Base-by-base conservation (phyloP, 1,140 invertebrate species). In the Muscidifurax raptorellus region DNA sequence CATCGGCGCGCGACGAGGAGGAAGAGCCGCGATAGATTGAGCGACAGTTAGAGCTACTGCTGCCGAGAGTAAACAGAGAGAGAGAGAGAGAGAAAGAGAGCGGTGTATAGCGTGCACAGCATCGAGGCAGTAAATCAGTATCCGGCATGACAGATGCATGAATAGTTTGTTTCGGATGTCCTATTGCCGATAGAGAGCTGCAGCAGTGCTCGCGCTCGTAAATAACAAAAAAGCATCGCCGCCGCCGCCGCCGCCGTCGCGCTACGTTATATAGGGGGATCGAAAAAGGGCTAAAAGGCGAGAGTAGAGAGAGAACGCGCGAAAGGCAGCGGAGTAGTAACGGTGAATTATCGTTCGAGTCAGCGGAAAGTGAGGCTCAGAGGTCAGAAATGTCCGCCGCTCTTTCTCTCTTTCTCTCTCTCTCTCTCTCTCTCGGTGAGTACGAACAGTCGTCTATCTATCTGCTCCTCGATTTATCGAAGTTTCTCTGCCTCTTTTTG, bases 101-200 rank as follows among this genome's bases (percentile, higher is more conserved):
- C 28, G 3, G 71, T 32, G 10, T 47, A 59, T 0, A 15, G 22
- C n/a, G n/a, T n/a, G n/a, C n/a, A n/a, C 52, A 59, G 66, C 9
- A 69, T 44, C 44, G 15, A 36, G n/a, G 40, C 47, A 79, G 52
- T 79, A 79, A 79, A 79, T 79, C 59, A 79, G 52, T 36, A 64
- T 67, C 52, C 9, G 64, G 32, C n/a, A 7, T n/a, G 64, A 80
- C 64, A 80, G 78, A 80, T 69, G 78, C 78, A 67, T 80, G 78
- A 80, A 80, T 80, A 80, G 78, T 80, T 80, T 80, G 78, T 69
- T 80, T 69, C 78, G 78, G 78, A 80, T 80, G 78, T 47, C 36
- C 66, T 25, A 80, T 69, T 80, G 64, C 52, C 71, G n/a, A 22
- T 22, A 36, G 74, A 76, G 74, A 30, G 15, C 77, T 30, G 22